Evolutionary conservation across 1,140 invertebrate species (phyloP).

Genomic region (Sarcophaga peregrina): DNA sequence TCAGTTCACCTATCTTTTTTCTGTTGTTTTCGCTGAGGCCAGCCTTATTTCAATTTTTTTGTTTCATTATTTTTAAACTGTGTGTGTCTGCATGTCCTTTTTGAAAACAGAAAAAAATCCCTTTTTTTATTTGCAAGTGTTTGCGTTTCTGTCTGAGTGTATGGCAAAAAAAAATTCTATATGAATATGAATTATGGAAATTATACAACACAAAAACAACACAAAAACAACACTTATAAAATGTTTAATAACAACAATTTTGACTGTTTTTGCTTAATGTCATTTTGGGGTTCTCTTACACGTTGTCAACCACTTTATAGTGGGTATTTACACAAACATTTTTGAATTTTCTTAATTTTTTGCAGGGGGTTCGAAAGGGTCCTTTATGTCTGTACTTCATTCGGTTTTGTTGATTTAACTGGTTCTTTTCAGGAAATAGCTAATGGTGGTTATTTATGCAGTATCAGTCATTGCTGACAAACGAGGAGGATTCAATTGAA

Average conservation of each 20-base stretch:
- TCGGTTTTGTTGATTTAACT: not conserved
- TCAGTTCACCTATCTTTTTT: not conserved
- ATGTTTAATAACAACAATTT: slow-evolving; percentile 21
- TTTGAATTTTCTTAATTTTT: not conserved
- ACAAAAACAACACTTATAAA: slow-evolving; percentile 33
- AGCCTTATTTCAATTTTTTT: slow-evolving; percentile 3
- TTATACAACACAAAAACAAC: slow-evolving; percentile 49
- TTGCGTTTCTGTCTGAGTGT: not conserved
- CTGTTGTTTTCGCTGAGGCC: not conserved
- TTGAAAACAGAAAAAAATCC: not conserved
- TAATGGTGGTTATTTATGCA: slow-evolving; percentile 33
- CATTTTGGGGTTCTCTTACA: slow-evolving; percentile 8
- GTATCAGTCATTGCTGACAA: not conserved
- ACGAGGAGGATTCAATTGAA: not conserved
- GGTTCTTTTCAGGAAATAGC: not conserved
- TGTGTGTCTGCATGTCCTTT: slow-evolving; percentile 13
- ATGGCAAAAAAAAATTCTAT: slow-evolving; percentile 51
- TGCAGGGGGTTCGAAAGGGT: not conserved
- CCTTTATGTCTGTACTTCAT: not conserved
- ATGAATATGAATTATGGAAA: slow-evolving; percentile 66
- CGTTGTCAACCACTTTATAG: slow-evolving; percentile 10
- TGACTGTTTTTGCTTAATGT: not conserved
- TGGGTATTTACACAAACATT: slow-evolving; percentile 9
- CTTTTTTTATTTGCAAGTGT: slow-evolving; percentile 2
- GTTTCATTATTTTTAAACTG: not conserved